These are phyloP conservation scores for Orchestia grillus DNA, from an alignment of 1,140 invertebrate species.

Conservation along the genomic window DNA sequence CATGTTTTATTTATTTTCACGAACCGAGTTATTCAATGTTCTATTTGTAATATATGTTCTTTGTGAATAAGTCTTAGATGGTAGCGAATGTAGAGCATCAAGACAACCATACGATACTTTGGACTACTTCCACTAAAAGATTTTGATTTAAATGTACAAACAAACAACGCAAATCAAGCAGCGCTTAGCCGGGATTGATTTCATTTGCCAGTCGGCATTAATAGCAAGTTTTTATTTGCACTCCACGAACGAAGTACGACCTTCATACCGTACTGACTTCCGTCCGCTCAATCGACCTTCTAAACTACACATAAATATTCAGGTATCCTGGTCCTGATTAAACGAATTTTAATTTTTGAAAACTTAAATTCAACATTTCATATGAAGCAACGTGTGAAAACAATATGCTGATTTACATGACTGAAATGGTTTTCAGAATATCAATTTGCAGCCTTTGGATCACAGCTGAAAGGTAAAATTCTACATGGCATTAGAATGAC, in stretches of 20 bases:
- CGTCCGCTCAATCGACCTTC: not conserved
- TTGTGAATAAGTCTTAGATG: not conserved
- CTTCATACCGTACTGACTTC: not conserved
- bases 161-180: not conserved
- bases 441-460: too few species aligned
- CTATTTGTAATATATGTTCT: too few species aligned
- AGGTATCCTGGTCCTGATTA: too few species aligned
- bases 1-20: too few species aligned
- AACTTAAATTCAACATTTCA: too few species aligned
- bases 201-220: not conserved
- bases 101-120: not conserved
- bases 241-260: not conserved
- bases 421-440: too few species aligned
- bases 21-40: too few species aligned
- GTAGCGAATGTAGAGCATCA: not conserved
- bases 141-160: not conserved
- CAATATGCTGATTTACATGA: too few species aligned
- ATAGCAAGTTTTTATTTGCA: not conserved
- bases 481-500: too few species aligned
- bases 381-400: too few species aligned
- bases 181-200: not conserved
- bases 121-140: not conserved
- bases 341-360: too few species aligned
- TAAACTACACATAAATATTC: not conserved
- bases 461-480: too few species aligned